Evolutionary conservation across 2,113 vertebrate genomes (phyloP).

Genomic region (Oncorhynchus gorbuscha): DNA sequence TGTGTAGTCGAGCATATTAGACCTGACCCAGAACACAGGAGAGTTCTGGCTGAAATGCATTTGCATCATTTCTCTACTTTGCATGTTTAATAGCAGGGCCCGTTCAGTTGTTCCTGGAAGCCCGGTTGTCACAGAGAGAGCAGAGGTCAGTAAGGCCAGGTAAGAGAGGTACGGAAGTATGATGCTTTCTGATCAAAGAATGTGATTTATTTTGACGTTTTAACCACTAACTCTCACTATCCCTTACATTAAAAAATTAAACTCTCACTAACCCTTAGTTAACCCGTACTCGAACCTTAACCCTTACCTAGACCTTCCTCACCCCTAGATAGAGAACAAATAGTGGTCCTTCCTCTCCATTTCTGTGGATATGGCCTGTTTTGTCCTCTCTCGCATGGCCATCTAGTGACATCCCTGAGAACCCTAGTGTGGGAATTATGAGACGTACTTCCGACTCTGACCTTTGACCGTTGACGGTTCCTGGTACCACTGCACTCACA

Average conservation of each 20-base stretch:
- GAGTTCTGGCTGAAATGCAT: slow-evolving; percentile 34
- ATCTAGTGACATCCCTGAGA: not conserved
- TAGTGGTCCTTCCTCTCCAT: too few species aligned
- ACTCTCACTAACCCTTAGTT: too few species aligned
- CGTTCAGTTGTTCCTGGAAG: not conserved
- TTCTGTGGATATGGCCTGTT: too few species aligned
- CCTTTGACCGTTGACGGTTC: not conserved
- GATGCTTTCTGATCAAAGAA: not conserved
- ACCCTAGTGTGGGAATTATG: not conserved
- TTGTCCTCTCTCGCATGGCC: too few species aligned
- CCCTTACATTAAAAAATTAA: too few species aligned
- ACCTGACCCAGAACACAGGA: slow-evolving; percentile 42
- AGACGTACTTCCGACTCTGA: not conserved
- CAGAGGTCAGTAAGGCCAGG: not conserved
- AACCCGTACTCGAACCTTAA: too few species aligned
- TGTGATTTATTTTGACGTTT: too few species aligned
- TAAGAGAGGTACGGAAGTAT: not conserved
- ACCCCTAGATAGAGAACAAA: not conserved
- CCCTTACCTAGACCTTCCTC: too few species aligned
- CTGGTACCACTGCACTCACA: not conserved
- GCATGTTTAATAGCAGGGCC: slow-evolving; percentile 38
- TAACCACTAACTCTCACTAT: too few species aligned
- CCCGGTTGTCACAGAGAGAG: too few species aligned
- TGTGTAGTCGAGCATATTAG: not conserved
- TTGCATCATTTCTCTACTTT: slow-evolving; percentile 58